phyloP scores from a whole-genome alignment of 2,113 vertebrate genomes.

The Columba janthina region DNA sequence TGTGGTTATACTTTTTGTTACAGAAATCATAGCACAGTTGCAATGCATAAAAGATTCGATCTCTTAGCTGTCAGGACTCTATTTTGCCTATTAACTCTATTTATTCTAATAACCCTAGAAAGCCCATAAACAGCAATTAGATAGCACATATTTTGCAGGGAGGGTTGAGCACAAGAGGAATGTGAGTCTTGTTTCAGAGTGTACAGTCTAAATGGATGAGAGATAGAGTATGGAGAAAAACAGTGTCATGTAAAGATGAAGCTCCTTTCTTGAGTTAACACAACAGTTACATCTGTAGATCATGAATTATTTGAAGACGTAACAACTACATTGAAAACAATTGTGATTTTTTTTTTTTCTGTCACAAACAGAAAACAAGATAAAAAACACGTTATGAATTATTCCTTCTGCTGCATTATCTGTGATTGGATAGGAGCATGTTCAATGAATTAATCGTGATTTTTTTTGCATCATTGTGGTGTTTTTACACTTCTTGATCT shows the following conservation, averaged over 20 bases:
- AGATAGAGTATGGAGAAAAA: not conserved
- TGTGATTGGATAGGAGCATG: not conserved
- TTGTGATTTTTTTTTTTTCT: not conserved
- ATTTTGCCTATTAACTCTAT: not conserved
- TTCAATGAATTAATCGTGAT: not conserved
- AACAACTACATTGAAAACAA: not conserved
- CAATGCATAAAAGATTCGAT: not conserved
- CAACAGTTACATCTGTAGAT: not conserved
- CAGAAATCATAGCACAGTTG: not conserved
- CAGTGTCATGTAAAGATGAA: accelerated
- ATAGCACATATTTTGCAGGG: not conserved
- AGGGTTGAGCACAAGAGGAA: not conserved
- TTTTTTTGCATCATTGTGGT: not conserved
- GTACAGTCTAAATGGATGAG: not conserved
- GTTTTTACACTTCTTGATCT: not conserved
- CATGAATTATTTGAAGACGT: accelerated
- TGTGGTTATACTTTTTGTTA: not conserved
- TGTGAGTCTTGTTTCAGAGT: not conserved
- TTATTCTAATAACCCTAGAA: not conserved
- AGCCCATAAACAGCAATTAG: not conserved
- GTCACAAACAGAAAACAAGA: not conserved
- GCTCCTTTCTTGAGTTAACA: not conserved
- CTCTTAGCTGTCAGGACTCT: not conserved
- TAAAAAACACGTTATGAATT: not conserved
- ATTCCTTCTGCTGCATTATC: not conserved